A percentile compares a stretch with the other conserved stretches of the same genome.
Conservation (phyloP, 2,888 invertebrate species). For the Xestia rhomboidea region DNA sequence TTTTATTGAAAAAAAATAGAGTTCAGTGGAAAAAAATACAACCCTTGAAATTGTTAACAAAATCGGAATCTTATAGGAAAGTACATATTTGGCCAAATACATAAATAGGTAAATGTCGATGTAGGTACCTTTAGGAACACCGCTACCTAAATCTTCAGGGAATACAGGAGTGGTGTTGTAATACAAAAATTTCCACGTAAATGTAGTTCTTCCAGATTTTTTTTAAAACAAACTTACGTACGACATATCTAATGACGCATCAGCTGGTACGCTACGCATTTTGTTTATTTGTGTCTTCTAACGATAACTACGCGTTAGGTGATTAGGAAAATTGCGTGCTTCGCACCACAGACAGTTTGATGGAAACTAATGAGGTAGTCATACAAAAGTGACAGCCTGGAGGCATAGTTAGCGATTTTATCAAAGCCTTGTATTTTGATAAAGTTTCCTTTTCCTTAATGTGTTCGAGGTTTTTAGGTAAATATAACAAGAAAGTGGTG, state of each 20-base stretch:
- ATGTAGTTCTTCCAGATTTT: neutral
- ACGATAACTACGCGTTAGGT: neutral
- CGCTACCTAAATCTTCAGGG: neutral
- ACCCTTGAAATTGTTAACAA: too few species aligned
- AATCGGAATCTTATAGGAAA: too few species aligned
- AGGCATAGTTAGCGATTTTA: neutral
- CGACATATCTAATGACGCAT: neutral
- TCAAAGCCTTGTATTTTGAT: constrained; percentile 20
- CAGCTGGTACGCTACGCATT: neutral
- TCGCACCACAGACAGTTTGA: constrained; percentile 4
- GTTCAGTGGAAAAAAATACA: too few species aligned
- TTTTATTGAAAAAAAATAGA: too few species aligned
- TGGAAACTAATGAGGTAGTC: constrained; percentile 28
- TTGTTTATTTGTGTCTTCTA: neutral
- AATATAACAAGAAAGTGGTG: neutral
- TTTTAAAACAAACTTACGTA: neutral
- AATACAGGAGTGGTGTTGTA: neutral
- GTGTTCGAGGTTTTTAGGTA: neutral
- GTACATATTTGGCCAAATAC: neutral
- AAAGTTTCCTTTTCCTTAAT: neutral
- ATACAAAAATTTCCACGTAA: neutral
- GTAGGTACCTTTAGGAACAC: neutral
- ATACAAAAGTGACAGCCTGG: constrained; percentile 14
- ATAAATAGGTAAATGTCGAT: neutral
- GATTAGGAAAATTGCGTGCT: constrained; percentile 35